Percentiles rank a stretch among this genome's conserved stretches.
These are phyloP conservation scores for Thymelicus lineola DNA, from an alignment of 2,888 invertebrate species.

Conservation along the genomic window DNA sequence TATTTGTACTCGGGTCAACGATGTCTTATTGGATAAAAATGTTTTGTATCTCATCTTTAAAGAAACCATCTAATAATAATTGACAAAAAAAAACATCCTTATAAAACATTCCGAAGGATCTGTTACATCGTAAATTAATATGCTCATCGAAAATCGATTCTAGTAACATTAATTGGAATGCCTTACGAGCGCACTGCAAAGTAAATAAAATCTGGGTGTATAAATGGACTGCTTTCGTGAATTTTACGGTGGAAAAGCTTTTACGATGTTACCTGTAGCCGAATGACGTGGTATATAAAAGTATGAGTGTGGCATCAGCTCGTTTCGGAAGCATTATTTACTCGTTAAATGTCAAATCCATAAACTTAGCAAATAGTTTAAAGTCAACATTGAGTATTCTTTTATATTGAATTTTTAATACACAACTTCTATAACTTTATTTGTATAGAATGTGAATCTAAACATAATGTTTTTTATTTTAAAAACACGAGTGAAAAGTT, in stretches of 20 bases:
- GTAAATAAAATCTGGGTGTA: constrained; percentile 6
- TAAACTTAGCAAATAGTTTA: not conserved
- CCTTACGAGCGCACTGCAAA: constrained; percentile 5
- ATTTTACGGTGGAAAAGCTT: constrained; percentile 5
- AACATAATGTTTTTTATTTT: too few relatives aligned
- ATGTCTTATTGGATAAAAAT: too few relatives aligned
- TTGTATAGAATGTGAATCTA: too few relatives aligned
- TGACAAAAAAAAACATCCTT: not conserved
- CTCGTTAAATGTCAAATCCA: constrained; percentile 7
- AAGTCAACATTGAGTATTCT: not conserved
- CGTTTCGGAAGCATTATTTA: constrained; percentile 17
- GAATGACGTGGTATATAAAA: constrained; percentile 4
- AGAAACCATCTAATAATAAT: too few relatives aligned
- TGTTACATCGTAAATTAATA: not conserved
- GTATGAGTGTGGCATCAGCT: not conserved
- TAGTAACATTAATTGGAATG: not conserved
- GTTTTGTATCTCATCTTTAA: too few relatives aligned
- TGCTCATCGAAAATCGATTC: not conserved
- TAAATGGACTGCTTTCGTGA: constrained; percentile 7
- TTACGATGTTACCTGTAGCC: constrained; percentile 8
- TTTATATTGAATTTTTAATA: not conserved
- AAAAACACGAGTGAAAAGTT: too few relatives aligned
- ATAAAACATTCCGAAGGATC: not conserved
- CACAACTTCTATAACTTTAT: too few relatives aligned
- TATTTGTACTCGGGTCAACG: too few relatives aligned